Evolutionary conservation across 2,113 vertebrate species (phyloP).

Genomic region (Labeo rohita): DNA sequence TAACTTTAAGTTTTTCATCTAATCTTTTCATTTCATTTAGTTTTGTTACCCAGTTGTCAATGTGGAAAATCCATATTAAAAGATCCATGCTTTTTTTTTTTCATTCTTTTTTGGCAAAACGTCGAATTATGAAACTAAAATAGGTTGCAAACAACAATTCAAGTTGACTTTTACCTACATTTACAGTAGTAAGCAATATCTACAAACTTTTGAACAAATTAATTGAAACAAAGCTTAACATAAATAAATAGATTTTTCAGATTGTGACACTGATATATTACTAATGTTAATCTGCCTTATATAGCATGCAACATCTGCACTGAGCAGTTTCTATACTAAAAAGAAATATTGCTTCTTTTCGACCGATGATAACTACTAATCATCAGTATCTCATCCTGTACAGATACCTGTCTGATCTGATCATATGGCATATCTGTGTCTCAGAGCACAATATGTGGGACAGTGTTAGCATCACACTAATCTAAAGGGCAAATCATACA

Average conservation of each 20-base stretch:
- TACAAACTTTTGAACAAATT: not conserved
- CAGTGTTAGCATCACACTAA: not conserved
- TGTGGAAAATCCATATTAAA: not conserved
- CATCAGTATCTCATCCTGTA: not conserved
- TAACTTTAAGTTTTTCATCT: no score
- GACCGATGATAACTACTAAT: not conserved
- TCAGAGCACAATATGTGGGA: not conserved
- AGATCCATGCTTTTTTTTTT: not conserved
- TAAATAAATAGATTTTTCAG: not conserved
- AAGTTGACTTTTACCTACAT: not conserved
- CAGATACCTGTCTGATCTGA: not conserved
- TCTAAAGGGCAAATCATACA: not conserved
- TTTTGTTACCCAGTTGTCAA: not conserved
- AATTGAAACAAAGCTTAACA: not conserved
- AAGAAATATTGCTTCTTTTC: not conserved
- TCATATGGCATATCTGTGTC: not conserved
- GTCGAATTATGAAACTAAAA: not conserved
- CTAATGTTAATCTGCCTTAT: no score
- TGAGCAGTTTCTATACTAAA: not conserved
- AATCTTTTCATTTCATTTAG: no score
- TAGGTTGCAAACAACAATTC: not conserved
- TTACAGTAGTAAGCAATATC: not conserved
- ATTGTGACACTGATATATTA: no score
- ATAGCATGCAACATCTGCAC: not conserved
- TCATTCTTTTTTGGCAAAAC: not conserved